Evolutionary conservation across 37 sponge, comb jelly and placozoan genomes (phyloP), one percentile per base, ranked within the genome.

Genomic region (Eunapius fragilis): DNA sequence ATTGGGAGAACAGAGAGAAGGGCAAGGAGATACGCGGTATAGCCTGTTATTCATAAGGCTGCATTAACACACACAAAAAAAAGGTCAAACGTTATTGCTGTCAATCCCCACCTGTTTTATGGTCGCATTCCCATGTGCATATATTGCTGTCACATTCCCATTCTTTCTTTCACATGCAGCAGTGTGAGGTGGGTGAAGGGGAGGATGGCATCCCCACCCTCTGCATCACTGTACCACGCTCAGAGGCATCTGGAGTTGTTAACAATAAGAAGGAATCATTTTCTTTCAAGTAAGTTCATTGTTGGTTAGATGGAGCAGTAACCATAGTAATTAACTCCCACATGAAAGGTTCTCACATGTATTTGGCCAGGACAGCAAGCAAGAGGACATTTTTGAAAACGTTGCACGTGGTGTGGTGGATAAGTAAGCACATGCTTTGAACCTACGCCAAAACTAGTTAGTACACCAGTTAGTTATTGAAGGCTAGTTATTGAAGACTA

Each of bases 231-330:
- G 75, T 95, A 0, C 96, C 97, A 17, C 96, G 89, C 14, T 94
- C 90, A 22, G 96, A 91, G 38, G 75, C 89, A 49, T 86, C 92
- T 78, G 99, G 99, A 19, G 85, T 80, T 23, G 87, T 99, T 75
- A 99, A 99, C 91, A 99, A 99, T 82, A 99, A 95, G 85, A 89
- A 87, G 76, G 99, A 99, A 24, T 49, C 50, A 3, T 99, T 91
- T 37, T 30, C 74, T 2, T 99, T 99, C 86, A 90, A 84, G 96
- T 96, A 48, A 74, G 72, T 80, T 9, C 38, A 34, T 79, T 68
- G 80, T 31, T 68, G 31, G 24, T 37, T 33, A 24, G 25, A 34
- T n/a, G 25, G 13, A 6, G 30, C 24, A 19, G 70, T 80, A 31
- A 28, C 70, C 25, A 7, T 2, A 37, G 41, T 6, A 72, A 26